Base-by-base conservation (phyloP, 2,113 vertebrate genomes). In the Bostrychus sinensis region DNA sequence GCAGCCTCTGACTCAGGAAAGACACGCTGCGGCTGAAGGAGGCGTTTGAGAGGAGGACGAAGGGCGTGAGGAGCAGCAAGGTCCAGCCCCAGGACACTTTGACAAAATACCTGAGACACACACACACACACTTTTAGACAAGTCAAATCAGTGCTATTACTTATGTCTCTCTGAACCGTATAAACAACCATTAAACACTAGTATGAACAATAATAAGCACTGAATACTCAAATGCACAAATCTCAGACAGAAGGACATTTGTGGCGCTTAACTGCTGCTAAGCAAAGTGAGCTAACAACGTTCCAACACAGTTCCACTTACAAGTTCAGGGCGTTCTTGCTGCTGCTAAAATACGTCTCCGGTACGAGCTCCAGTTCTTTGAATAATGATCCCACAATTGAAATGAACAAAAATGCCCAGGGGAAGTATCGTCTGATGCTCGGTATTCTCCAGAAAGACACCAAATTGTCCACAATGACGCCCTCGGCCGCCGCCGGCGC, bases 1-100 rank as follows among this genome's bases (percentile, higher is more conserved):
- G 63, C 68, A 97, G 70, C 12, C 96, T 91, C 22, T 77, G 91
- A 46, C 91, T 62, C 9, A 91, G 93, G 48, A 82, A 86, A 68
- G 73, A 12, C 0, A 46, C 3, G 2, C 77, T 93, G 72, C 62
- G 63, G 0, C 76, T 80, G 80, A 91, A 82, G 25, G 88, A 82
- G 58, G 89, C 86, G 78, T 93, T 93, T 84, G 91, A 95, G 46
- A 96, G 81, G 7, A 88, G 23, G 3, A 98, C 88, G 91, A 98
- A 99, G n/a, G 96, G 96, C 9, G 96, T 89, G 34, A 98, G 92
- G 32, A 98, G 93, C 62, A 90, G 83, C 77, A 98, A 73, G 0
- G 95, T 98, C 97, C 97, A 99, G 9, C 90, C 95, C 97, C 96
- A 99, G 64, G 96, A 95, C 69, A 96, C 0, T 86, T 99, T 99